Base-by-base conservation (phyloP, 2,113 vertebrate genomes). In the Ptilorrhoa leucosticta region DNA sequence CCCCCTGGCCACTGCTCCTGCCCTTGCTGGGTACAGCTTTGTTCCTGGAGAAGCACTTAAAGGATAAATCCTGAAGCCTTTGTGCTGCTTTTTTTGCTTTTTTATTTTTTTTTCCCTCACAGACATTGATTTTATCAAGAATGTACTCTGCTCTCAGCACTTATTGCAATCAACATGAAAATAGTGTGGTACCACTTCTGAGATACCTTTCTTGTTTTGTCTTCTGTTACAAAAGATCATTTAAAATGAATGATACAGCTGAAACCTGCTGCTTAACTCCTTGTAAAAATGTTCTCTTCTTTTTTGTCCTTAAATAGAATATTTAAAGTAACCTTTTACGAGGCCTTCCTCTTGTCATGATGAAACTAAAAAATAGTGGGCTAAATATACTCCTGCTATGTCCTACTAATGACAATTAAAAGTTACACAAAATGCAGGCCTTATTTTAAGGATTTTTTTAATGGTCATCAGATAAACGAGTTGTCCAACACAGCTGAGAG, bases 81-180 rank as follows among this genome's bases (percentile, higher is more conserved):
- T 94, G 93, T 94, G 89, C 22, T 76, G 17, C 10, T 23, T 39
- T 51, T n/a, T 26, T 35, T 16, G 1, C 2, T 8, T 31, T 14
- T 7, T 19, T 6, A 4, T 30, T 23, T 47, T 22, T 31, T 23
- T 2, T 2, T 26, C 27, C 10, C 89, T 42, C 16, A 14, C 85
- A 64, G 83, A 91, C 96, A 97, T 97, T 97, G 97, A 97, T 98
- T 98, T 98, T 97, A 93, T 93, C 92, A 83, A 97, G 95, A 98
- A 96, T 79, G 50, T 79, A 76, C 85, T 73, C 81, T 91, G 82
- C 81, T 97, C 94, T 94, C 94, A 94, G 95, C 95, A 94, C 94
- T 97, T 97, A 95, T 21, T 97, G 97, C 96, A 98, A 97, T 98
- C 97, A 98, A 97, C 97, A 95, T 96, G 95, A 98, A 97, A 98